A percentile compares a stretch with the other conserved stretches of the same genome.
Conservation (phyloP, 2,888 invertebrate genomes). For the Lordiphosa andalusiaca region DNA sequence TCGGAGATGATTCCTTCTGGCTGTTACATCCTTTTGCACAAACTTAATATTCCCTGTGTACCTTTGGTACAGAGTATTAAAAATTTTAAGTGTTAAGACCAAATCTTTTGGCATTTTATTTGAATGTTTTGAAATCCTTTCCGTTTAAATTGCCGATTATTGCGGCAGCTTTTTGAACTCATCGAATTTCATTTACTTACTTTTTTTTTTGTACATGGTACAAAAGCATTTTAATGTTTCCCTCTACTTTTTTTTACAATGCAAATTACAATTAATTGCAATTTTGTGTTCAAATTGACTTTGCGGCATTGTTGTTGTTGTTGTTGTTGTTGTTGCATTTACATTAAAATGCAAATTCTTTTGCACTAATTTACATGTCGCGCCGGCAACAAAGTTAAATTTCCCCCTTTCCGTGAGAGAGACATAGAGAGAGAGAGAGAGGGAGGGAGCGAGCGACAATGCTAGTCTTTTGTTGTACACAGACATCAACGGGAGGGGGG, state of each 20-base stretch:
- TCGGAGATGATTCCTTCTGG: too few species aligned
- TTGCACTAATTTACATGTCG: conserved; percentile 68
- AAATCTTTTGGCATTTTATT: too few species aligned
- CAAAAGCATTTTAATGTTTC: conserved; percentile 12
- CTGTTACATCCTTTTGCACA: too few species aligned
- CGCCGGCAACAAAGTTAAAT: conserved; percentile 21
- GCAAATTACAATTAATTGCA: conserved; percentile 58
- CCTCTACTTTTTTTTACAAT: conserved; percentile 40
- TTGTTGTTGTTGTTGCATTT: conserved; percentile 26
- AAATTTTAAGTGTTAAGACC: too few species aligned
- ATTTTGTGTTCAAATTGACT: conserved; percentile 40
- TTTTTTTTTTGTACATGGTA: conserved; percentile 13
- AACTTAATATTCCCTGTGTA: too few species aligned
- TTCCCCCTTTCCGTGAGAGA: conserved; percentile 1
- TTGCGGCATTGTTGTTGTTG: conserved; percentile 25
- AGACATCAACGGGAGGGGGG: conserved; percentile 13
- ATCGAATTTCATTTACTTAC: conserved; percentile 32
- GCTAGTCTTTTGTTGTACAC: conserved; percentile 59
- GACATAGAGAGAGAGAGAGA: not conserved
- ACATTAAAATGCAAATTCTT: conserved; percentile 61
- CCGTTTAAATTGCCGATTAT: not conserved
- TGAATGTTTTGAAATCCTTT: not conserved
- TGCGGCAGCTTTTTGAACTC: conserved; percentile 23
- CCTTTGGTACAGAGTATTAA: too few species aligned
- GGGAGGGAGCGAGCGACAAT: conserved; percentile 48